These are phyloP conservation scores for Merluccius polli DNA, from an alignment of 2,797 vertebrate genomes.

Conservation along the genomic window DNA sequence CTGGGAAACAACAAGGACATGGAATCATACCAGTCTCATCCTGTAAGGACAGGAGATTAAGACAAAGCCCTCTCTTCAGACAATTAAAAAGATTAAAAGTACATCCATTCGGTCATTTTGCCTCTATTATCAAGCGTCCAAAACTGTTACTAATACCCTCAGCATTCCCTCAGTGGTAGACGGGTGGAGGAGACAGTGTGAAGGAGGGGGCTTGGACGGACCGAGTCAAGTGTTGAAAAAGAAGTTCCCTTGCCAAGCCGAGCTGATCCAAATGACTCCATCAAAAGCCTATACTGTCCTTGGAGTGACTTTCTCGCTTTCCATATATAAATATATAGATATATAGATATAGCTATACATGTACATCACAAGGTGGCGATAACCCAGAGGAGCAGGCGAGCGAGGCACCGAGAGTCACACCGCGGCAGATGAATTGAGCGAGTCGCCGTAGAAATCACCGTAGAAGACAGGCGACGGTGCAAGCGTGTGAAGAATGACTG, in stretches of 20 bases:
- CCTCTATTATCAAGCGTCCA: not conserved
- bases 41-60: not conserved
- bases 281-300: conserved; percentile 28
- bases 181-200: not conserved
- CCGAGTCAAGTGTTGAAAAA: not conserved
- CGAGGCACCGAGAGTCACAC: conserved; percentile 32
- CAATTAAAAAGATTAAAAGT: not conserved
- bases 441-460: conserved; percentile 40
- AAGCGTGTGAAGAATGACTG: conserved; percentile 33
- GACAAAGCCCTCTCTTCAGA: not conserved
- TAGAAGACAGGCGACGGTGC: conserved; percentile 52
- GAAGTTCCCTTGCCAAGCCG: not conserved
- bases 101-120: not conserved
- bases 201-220: not conserved
- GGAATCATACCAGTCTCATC: not conserved
- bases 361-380: too few species aligned
- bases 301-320: conserved; percentile 41
- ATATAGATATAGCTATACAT: too few species aligned
- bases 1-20: not conserved
- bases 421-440: conserved; percentile 34
- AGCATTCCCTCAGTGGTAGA: not conserved
- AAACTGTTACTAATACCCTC: not conserved
- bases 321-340: not conserved
- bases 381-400: conserved; percentile 38
- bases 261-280: conserved; percentile 7